Evolutionary conservation across 30 jellyfish, hydroid and myxozoan genomes (phyloP).

Genomic region (Nemopilema nomurai): DNA sequence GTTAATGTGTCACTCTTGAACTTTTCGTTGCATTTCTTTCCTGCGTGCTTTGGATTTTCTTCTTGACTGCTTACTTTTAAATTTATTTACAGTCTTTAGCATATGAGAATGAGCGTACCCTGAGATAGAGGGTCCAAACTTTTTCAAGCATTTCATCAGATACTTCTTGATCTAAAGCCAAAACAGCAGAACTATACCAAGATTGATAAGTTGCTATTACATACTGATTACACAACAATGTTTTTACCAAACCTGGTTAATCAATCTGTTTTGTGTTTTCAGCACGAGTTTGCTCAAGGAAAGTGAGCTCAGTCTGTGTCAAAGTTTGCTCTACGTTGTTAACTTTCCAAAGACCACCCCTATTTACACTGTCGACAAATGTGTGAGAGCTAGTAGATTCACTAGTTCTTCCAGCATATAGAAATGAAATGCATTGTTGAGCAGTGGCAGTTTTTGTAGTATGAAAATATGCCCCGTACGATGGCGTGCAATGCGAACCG

Average conservation of each 20-base stretch:
- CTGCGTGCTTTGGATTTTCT: no score
- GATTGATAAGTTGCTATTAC: slow-evolving; percentile 19
- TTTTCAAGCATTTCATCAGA: no score
- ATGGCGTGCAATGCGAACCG: no score
- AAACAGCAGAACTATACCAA: slow-evolving; percentile 17
- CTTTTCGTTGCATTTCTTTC: no score
- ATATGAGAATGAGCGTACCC: no score
- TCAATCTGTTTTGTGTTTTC: not conserved
- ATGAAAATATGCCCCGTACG: no score
- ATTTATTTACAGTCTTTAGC: no score
- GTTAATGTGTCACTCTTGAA: no score
- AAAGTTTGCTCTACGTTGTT: slow-evolving; percentile 19
- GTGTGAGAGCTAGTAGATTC: slow-evolving; percentile 15
- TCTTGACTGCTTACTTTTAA: no score
- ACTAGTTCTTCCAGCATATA: slow-evolving; percentile 19
- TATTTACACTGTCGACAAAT: slow-evolving; percentile 33
- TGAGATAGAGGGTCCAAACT: no score
- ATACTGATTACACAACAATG: slow-evolving; percentile 8
- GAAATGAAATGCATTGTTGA: slow-evolving; percentile 20
- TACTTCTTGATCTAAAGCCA: no score
- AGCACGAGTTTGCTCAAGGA: slow-evolving; percentile 4
- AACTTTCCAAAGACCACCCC: slow-evolving; percentile 39
- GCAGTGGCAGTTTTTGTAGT: no score
- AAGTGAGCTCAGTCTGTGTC: slow-evolving; percentile 35
- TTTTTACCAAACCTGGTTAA: slow-evolving; percentile 17